Evolutionary conservation across 2,888 invertebrate species (phyloP).

Genomic region (Ormyrus rosae): DNA sequence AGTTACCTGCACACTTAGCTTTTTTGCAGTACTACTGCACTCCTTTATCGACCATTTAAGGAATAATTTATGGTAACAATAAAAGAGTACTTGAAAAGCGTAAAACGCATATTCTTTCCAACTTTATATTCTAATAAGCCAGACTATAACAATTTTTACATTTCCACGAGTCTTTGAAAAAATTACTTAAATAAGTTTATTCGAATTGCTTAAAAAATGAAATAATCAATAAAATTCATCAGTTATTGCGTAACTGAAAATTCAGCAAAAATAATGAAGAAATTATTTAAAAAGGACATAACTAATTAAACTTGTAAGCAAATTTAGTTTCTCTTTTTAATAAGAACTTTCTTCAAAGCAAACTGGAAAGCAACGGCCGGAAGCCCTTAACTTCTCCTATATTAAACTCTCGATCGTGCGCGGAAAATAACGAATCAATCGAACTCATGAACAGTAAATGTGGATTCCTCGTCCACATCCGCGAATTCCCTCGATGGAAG

Average conservation of each 20-base stretch:
- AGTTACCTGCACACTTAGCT: not conserved
- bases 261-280: too few relatives aligned
- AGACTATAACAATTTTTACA: too few relatives aligned
- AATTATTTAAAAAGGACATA: too few relatives aligned
- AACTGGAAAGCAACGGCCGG: slow-evolving; percentile 19
- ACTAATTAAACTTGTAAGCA: too few relatives aligned
- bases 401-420: slow-evolving; percentile 8
- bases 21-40: not conserved
- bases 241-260: too few relatives aligned
- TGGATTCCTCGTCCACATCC: slow-evolving; percentile 12
- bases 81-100: not conserved
- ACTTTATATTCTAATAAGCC: too few relatives aligned
- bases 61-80: not conserved
- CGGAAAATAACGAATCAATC: slow-evolving; percentile 31
- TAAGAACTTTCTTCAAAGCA: not conserved
- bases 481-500: slow-evolving; percentile 11
- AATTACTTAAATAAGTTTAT: too few relatives aligned
- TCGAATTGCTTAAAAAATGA: too few relatives aligned
- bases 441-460: slow-evolving; percentile 8
- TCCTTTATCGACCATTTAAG: not conserved
- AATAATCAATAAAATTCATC: too few relatives aligned
- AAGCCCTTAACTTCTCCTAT: slow-evolving; percentile 1
- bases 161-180: too few relatives aligned
- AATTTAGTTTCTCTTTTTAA: not conserved
- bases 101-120: too few relatives aligned